Base-by-base conservation (phyloP, 2,113 vertebrate species). In the Illadopsis cleaveri region DNA sequence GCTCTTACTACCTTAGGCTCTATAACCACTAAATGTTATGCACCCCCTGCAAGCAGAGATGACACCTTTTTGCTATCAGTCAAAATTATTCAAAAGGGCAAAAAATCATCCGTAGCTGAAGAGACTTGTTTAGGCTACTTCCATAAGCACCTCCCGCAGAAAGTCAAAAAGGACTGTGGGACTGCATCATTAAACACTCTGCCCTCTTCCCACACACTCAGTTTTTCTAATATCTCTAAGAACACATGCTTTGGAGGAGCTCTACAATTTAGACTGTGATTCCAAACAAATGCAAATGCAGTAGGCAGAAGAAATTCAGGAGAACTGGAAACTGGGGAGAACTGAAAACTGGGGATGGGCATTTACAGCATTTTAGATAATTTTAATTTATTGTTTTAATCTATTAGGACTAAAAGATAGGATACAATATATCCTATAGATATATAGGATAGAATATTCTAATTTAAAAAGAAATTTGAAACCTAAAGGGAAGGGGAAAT, bases 51-150 rank as follows among this genome's bases (percentile, higher is more conserved):
- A 72, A 88, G 62, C 53, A 93, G 24, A 56, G 8, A 60, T 65
- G n/a, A 64, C 66, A 90, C 17, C 56, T 82, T 94, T 97, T 93
- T 64, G 31, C 56, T 72, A 61, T 61, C 45, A 64, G 28, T 37
- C 70, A 88, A 71, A 93, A 79, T 48, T 81, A 25, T 86, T 76
- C 61, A 61, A 56, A 86, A 78, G 4, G 11, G 8, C 0, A 16
- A 65, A 28, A 80, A 71, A 25, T 40, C 1, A 1, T 64, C 45
- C 38, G 25, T 72, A 56, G 19, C 31, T 79, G 57, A 37, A 87
- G 57, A 80, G 28, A 21, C 11, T 48, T 82, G 37, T 71, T 90
- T 85, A 57, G 57, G 31, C 37, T 72, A 35, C 31, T 90, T 87
- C 40, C 40, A 61, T 40, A 76, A 56, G 48, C 20, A 72, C 31